Base-by-base conservation (phyloP, 92 coral and sea anemone genomes). In the Parazoanthus darwini region DNA sequence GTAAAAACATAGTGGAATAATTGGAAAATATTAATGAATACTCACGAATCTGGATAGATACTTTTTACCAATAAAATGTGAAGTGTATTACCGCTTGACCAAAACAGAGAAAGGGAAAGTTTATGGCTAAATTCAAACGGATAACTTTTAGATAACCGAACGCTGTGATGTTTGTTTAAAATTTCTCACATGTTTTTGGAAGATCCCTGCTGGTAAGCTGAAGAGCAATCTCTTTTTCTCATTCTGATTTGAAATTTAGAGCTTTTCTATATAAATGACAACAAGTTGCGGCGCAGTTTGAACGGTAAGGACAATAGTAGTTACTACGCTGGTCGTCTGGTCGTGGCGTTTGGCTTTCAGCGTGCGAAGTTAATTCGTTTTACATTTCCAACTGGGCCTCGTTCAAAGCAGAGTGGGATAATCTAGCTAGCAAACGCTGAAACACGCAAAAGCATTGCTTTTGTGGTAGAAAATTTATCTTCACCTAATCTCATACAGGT, bases 181-280 rank as follows among this genome's bases (percentile, higher is more conserved):
- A 76, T 76, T 76, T 76, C 80, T 76, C 29, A 39, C 50, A 76
- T 76, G 48, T 76, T 76, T 74, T 76, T 39, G 10, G 16, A 76
- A 76, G 80, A n/a, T 76, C 48, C 80, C 80, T 76, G 80, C 80
- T 76, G 80, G 1, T 76, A 76, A 76, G 80, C 51, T 76, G 80
- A 76, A 76, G 18, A 76, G 80, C 26, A 39, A 44, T 39, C 50
- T 76, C 35, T 44, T 20, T 76, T 76, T 76, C 80, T 20, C 50
- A 63, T 76, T 39, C 80, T 76, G 80, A 76, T 36, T 37, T 76
- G 80, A 76, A 76, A 63, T 76, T 76, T 54, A 39, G 80, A 76
- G 80, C 80, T 76, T 76, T 76, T 76, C 80, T 76, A 76, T 39
- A 37, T 76, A 76, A 54, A 76, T 44, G 26, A 18, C 80, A 76